phyloP scores from a whole-genome alignment of 2,888 invertebrate species.

The Sinodicranocentrus sp. region DNA sequence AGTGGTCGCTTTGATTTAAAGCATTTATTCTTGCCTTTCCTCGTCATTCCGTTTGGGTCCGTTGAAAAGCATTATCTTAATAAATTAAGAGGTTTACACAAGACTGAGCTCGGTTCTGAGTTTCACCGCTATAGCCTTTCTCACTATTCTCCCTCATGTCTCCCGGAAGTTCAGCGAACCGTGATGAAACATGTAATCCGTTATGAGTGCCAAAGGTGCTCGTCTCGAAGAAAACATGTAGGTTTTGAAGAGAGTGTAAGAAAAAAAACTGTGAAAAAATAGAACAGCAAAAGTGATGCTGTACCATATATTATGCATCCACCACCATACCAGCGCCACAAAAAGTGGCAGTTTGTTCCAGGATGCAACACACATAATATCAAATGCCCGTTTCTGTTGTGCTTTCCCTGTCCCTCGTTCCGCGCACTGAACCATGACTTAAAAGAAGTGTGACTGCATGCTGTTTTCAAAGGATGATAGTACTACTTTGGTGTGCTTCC shows the following conservation, averaged over 20 bases:
- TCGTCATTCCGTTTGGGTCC: background rate
- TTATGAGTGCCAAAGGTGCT: slow-evolving; percentile 52
- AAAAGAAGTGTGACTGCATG: slow-evolving; percentile 40
- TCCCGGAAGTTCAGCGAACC: slow-evolving; percentile 56
- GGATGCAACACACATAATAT: slow-evolving; percentile 16
- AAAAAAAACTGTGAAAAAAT: slow-evolving; percentile 3
- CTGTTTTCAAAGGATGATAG: slow-evolving; percentile 31
- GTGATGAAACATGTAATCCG: slow-evolving; percentile 50
- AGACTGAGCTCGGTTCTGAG: slow-evolving; percentile 19
- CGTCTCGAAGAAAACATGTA: slow-evolving; percentile 2
- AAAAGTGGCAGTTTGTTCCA: slow-evolving; percentile 4
- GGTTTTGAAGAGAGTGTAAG: slow-evolving; percentile 3
- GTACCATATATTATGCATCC: slow-evolving; percentile 4
- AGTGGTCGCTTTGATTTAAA: too few relatives aligned
- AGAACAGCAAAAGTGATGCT: background rate
- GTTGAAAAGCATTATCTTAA: slow-evolving; percentile 53
- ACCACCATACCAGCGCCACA: background rate
- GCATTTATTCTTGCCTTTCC: background rate
- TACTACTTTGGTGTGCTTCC: background rate
- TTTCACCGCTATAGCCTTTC: slow-evolving; percentile 12
- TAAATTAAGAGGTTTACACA: slow-evolving; percentile 60
- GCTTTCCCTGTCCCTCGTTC: slow-evolving; percentile 1
- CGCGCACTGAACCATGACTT: slow-evolving; percentile 39
- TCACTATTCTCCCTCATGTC: slow-evolving; percentile 28
- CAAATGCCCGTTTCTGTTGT: background rate